Percentiles rank a stretch among this genome's conserved stretches.
Evolutionary conservation across 2,797 vertebrate genomes (phyloP).

Genomic region (Sylvilagus floridanus): DNA sequence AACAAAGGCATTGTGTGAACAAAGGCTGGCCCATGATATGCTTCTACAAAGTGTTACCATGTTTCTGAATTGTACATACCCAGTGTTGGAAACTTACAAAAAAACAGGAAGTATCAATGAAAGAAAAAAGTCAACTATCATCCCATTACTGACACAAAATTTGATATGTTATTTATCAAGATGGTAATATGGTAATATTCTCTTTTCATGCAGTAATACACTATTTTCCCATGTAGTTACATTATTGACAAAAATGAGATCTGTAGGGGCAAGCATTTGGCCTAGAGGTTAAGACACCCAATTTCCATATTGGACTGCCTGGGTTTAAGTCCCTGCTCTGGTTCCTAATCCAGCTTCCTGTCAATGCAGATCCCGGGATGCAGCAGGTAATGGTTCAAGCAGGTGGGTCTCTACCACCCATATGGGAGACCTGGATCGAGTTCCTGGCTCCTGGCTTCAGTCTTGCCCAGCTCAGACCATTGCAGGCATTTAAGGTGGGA

Average conservation of each 20-base stretch:
- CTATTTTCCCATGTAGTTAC: background rate
- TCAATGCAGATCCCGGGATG: no score
- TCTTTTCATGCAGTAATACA: constrained; percentile 37
- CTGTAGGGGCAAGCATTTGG: no score
- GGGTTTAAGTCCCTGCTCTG: no score
- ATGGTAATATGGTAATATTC: background rate
- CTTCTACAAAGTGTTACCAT: background rate
- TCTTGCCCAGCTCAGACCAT: no score
- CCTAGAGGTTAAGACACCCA: no score
- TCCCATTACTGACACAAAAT: background rate
- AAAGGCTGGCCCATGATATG: background rate
- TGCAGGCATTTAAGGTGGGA: no score
- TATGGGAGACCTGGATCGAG: no score
- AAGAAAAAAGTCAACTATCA: background rate
- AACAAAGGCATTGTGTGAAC: background rate
- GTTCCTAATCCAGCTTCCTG: no score
- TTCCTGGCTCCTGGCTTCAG: no score
- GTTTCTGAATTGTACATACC: background rate
- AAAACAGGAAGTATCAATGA: constrained; percentile 7
- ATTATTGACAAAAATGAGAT: constrained; percentile 27
- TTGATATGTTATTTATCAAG: background rate
- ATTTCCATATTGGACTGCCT: no score
- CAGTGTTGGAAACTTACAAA: background rate
- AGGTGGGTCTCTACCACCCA: no score
- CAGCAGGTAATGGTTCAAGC: no score